Percentiles rank a stretch among this genome's conserved stretches.
These are phyloP conservation scores for Marisa cornuarietis DNA, from an alignment of 1,140 invertebrate genomes.

Conservation along the genomic window DNA sequence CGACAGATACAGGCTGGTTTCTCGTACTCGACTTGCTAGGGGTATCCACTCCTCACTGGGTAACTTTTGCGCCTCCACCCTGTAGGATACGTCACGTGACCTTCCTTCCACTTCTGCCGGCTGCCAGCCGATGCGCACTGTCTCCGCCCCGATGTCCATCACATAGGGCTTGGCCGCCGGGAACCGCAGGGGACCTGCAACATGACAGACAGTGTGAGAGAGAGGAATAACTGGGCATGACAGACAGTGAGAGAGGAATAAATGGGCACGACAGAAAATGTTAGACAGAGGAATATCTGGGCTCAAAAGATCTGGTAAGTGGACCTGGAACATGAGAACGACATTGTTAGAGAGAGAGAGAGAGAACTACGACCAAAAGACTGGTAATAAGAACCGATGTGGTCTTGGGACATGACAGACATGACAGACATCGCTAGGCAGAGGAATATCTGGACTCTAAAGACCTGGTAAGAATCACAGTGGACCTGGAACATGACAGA, in stretches of 20 bases:
- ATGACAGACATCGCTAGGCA: no score
- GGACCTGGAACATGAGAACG: no score
- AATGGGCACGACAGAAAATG: no score
- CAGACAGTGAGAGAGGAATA: background rate
- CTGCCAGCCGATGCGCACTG: slow-evolving; percentile 55
- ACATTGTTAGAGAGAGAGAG: no score
- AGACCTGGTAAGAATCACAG: no score
- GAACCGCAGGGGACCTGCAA: slow-evolving; percentile 48
- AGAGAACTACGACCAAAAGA: no score
- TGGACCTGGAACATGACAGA: no score
- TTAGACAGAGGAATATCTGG: no score
- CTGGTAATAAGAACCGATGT: no score
- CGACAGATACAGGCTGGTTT: slow-evolving; percentile 51
- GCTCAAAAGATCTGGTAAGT: no score
- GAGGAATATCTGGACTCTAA: no score
- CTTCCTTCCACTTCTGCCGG: slow-evolving; percentile 38
- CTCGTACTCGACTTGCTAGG: slow-evolving; percentile 43
- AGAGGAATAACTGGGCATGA: background rate
- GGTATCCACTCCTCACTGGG: slow-evolving; percentile 58
- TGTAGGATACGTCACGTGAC: slow-evolving; percentile 45
- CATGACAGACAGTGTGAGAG: background rate
- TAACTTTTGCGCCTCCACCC: slow-evolving; percentile 55
- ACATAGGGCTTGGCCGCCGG: slow-evolving; percentile 52
- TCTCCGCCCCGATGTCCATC: slow-evolving; percentile 57
- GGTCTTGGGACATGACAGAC: no score